A percentile compares a stretch with the other conserved stretches of the same genome.
These are phyloP conservation scores for Phragmatobia fuliginosa DNA, from an alignment of 2,888 invertebrate species.

Conservation along the genomic window DNA sequence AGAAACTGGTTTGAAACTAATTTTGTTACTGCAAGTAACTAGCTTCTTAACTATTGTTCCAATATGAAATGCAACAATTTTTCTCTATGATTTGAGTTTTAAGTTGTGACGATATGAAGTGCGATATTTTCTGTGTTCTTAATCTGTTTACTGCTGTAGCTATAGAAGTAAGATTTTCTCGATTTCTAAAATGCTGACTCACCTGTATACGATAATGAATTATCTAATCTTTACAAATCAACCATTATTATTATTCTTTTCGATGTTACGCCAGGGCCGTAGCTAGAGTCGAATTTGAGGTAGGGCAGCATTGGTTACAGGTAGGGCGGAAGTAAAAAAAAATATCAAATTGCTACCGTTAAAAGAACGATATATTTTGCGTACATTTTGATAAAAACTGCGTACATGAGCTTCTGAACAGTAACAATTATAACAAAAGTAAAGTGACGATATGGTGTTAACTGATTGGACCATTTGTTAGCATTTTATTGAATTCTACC, in stretches of 20 bases:
- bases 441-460: constrained; percentile 61
- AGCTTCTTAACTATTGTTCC: not conserved
- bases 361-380: constrained; percentile 65
- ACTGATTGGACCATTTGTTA: constrained; percentile 70
- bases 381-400: constrained; percentile 73
- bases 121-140: not conserved
- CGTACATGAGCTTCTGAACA: constrained; percentile 52
- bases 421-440: constrained; percentile 58
- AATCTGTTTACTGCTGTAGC: not conserved
- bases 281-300: no score
- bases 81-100: not conserved
- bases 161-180: not conserved
- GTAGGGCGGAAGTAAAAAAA: no score
- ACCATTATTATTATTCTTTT: not conserved
- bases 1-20: not conserved
- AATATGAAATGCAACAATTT: not conserved
- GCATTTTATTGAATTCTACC: constrained; percentile 42
- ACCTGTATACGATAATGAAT: not conserved
- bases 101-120: not conserved
- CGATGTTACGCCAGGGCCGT: no score
- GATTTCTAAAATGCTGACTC: not conserved
- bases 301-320: no score
- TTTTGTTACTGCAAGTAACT: not conserved
- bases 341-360: constrained; percentile 42
- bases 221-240: not conserved